These are phyloP conservation scores for Copsychus sechellarum DNA, from an alignment of 2,113 vertebrate species.

Conservation along the genomic window DNA sequence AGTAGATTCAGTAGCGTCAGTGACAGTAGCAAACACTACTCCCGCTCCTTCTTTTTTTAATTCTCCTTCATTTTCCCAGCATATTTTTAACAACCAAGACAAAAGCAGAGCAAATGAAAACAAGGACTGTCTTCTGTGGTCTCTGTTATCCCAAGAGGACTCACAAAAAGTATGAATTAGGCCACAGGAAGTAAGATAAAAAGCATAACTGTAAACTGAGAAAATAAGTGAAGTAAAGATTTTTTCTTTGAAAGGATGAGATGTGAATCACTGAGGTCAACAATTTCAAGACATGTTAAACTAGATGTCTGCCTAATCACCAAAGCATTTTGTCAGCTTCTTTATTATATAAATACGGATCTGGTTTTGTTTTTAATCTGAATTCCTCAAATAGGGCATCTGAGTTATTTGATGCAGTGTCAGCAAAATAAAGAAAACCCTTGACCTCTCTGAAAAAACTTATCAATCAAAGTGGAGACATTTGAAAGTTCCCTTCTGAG, in stretches of 20 bases:
- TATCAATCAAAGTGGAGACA: not conserved
- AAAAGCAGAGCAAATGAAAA: not conserved
- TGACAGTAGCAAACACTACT: not conserved
- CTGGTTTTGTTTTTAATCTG: not conserved
- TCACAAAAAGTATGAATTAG: not conserved
- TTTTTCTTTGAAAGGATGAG: not conserved
- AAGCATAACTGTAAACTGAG: not conserved
- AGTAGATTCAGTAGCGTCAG: not conserved
- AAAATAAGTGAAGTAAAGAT: not conserved
- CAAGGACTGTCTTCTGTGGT: not conserved
- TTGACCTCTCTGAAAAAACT: not conserved
- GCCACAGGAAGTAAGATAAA: not conserved
- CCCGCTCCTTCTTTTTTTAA: not conserved
- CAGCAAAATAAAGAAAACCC: not conserved
- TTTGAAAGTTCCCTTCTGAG: not conserved
- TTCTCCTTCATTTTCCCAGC: not conserved
- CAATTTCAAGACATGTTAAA: not conserved
- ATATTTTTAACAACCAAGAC: not conserved
- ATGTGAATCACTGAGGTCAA: not conserved
- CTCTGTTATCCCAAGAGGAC: not conserved
- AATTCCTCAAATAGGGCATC: not conserved
- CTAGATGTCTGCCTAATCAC: not conserved
- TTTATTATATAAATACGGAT: not conserved
- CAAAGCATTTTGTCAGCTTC: not conserved
- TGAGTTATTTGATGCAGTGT: not conserved